phyloP scores from a whole-genome alignment of 2,888 invertebrate species.

The Phaedon cochleariae region DNA sequence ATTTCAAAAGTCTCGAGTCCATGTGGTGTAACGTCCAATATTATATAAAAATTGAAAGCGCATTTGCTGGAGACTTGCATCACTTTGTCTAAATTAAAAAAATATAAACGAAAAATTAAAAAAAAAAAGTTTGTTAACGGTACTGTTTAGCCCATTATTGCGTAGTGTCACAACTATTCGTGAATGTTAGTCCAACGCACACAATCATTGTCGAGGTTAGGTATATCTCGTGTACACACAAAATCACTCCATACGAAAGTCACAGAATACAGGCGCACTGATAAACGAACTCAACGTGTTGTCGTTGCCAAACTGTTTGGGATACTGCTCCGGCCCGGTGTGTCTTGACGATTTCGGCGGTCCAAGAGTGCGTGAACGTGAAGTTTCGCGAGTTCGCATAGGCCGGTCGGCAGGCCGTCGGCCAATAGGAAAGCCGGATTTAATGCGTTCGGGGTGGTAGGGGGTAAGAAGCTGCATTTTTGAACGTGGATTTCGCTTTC shows the following conservation, averaged over 20 bases:
- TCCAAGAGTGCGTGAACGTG: constrained; percentile 53
- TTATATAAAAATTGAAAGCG: constrained; percentile 44
- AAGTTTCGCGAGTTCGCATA: constrained; percentile 59
- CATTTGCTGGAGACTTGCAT: constrained; percentile 43
- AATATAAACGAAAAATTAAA: constrained; percentile 48
- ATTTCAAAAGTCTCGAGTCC: constrained; percentile 59
- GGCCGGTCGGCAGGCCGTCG: constrained; percentile 56
- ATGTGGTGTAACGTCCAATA: constrained; percentile 47
- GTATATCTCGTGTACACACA: constrained; percentile 28
- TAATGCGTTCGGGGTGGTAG: constrained; percentile 58
- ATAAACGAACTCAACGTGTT: constrained; percentile 44
- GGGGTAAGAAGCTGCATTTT: constrained; percentile 62
- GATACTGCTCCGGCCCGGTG: constrained; percentile 33
- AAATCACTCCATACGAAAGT: constrained; percentile 21
- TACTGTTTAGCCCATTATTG: constrained; percentile 56
- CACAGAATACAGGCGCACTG: constrained; percentile 43
- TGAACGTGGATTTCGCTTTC: constrained; percentile 54
- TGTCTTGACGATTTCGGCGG: constrained; percentile 57
- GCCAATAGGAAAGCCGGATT: constrained; percentile 58
- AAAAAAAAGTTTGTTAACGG: constrained; percentile 46
- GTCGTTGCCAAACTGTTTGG: constrained; percentile 34
- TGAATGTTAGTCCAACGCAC: constrained; percentile 31
- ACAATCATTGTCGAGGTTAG: constrained; percentile 24
- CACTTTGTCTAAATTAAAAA: constrained; percentile 47
- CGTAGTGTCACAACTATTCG: constrained; percentile 31